A percentile compares a stretch with the other conserved stretches of the same genome.
These are phyloP conservation scores for Patella caerulea DNA, from an alignment of 2,888 invertebrate species.

Conservation along the genomic window DNA sequence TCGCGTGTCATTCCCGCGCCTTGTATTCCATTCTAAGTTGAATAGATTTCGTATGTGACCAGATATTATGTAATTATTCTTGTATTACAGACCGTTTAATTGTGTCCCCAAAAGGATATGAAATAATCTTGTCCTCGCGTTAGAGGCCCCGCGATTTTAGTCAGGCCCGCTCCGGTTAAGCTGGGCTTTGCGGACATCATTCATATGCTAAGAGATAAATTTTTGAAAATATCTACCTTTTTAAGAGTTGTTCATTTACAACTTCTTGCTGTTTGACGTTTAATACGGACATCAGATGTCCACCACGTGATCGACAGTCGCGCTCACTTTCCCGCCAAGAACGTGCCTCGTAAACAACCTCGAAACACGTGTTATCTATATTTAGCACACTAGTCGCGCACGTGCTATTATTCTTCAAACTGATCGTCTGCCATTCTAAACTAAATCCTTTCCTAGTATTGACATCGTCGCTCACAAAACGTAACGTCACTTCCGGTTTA, in stretches of 20 bases:
- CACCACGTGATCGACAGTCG: constrained; percentile 43
- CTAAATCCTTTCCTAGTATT: constrained; percentile 41
- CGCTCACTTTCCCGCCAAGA: constrained; percentile 44
- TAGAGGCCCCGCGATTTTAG: too few relatives aligned
- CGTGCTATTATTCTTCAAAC: constrained; percentile 2
- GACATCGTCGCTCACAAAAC: constrained; percentile 42
- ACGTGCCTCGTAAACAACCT: constrained; percentile 34
- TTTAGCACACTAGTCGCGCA: constrained; percentile 37
- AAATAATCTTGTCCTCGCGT: too few relatives aligned
- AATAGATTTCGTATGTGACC: too few relatives aligned
- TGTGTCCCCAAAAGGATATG: too few relatives aligned
- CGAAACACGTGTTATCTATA: constrained; percentile 33
- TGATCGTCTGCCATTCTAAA: constrained; percentile 40
- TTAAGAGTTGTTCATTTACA: constrained; percentile 31
- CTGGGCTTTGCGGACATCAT: too few relatives aligned
- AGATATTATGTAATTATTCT: too few relatives aligned
- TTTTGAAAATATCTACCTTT: constrained; percentile 33
- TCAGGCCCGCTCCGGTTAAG: too few relatives aligned
- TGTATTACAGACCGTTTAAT: too few relatives aligned
- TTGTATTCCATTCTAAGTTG: too few relatives aligned
- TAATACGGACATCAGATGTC: constrained; percentile 40
- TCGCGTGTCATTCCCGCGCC: too few relatives aligned
- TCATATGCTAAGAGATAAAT: too few relatives aligned
- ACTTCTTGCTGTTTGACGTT: constrained; percentile 34
- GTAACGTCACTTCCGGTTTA: constrained; percentile 32